These are phyloP conservation scores for Caenorhabditis angaria DNA, from an alignment of 2,888 invertebrate genomes.

Conservation along the genomic window DNA sequence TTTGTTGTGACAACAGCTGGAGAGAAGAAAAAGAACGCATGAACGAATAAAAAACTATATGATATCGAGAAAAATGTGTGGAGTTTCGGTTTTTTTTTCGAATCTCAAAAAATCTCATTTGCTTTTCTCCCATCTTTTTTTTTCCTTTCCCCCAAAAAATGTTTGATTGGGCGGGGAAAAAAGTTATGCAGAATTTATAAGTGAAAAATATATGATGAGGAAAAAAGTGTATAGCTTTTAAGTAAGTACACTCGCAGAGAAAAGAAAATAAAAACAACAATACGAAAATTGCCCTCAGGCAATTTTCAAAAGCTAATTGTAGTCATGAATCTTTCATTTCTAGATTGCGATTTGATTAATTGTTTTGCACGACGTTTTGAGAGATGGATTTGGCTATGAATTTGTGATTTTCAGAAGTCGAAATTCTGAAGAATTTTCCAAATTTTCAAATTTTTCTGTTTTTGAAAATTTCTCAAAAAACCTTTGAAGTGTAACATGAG, in stretches of 20 bases:
- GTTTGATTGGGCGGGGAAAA: background rate
- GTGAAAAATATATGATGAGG: background rate
- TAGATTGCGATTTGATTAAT: background rate
- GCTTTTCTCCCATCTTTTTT: too few relatives aligned
- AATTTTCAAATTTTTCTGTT: too few relatives aligned
- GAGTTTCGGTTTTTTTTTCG: background rate
- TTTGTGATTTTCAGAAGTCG: too few relatives aligned
- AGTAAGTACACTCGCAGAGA: background rate
- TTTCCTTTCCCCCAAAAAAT: too few relatives aligned
- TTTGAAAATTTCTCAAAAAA: too few relatives aligned
- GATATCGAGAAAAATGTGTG: conserved; percentile 1
- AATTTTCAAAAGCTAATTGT: background rate
- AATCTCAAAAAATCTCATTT: background rate
- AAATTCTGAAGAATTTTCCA: too few relatives aligned
- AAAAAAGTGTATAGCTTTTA: background rate
- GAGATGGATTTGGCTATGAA: too few relatives aligned
- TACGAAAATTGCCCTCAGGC: background rate
- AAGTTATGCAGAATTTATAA: background rate
- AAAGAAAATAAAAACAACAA: background rate
- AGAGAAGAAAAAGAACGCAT: background rate
- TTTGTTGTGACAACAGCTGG: background rate
- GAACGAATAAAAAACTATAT: background rate
- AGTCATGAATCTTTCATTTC: background rate
- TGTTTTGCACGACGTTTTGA: too few relatives aligned
- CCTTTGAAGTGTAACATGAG: too few relatives aligned